Base-by-base conservation (phyloP, 1,140 invertebrate species). In the Cheumatopsyche charites region DNA sequence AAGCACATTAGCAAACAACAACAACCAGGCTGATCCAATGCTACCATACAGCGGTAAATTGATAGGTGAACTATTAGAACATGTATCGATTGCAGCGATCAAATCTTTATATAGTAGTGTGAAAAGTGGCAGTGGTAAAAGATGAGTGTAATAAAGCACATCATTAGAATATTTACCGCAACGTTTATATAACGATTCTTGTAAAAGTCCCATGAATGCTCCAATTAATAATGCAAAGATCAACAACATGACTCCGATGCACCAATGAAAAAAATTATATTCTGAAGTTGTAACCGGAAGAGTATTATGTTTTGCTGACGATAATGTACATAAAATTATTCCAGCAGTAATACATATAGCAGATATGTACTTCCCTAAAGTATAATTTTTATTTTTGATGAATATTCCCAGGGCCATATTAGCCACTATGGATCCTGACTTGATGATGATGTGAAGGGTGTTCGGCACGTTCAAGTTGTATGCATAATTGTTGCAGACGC, bases 391-490 rank as follows among this genome's bases (percentile, higher is more conserved):
- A 12, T 65, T 42, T 23, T 62, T 41, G 47, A 76, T 63, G n/a
- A 73, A 12, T 23, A 71, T 65, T 25, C 72, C 72, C 43, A 76
- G 36, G 3, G 41, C 61, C 71, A 73, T 73, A 52, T 73, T 76
- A 6, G 74, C 70, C 0, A 73, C 67, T 11, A 76, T 62, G 17
- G 74, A 76, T 9, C 74, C 74, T 36, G 74, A 75, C 71, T 75
- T 75, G 23, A 75, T 75, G 7, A 75, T 75, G n/a, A 75, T 75
- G 43, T 75, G 74, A 25, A 75, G 55, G 1, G 71, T 67, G 11
- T 49, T 75, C 13, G 74, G 74, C 6, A 75, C 71, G 41, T 75
- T 71, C 11, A 75, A 70, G 42, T 75, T 75, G 36, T 75, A 75
- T 0, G 74, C 74, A 68, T 66, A 73, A 62, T 75, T 75, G 62